Percentiles rank a stretch among this genome's conserved stretches.
Evolutionary conservation across 2,113 vertebrate genomes (phyloP).

Genomic region (Psittacara wagleri): DNA sequence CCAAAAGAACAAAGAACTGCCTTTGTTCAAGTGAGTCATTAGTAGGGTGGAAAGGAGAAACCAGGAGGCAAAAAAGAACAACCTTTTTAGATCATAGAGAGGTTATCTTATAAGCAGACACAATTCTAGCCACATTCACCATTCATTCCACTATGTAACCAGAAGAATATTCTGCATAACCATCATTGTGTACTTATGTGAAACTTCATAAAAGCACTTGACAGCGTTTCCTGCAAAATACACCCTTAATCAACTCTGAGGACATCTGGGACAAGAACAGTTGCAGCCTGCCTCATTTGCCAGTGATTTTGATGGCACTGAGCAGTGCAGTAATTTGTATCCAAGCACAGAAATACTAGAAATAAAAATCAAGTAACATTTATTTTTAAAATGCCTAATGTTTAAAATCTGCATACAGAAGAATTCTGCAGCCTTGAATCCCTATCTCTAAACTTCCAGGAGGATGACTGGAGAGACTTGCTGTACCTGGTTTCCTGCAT

Average conservation of each 20-base stretch:
- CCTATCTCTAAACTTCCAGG: not conserved
- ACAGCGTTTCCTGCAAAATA: not conserved
- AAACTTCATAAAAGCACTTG: not conserved
- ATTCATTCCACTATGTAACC: not conserved
- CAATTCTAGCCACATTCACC: not conserved
- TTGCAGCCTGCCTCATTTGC: not conserved
- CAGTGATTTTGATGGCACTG: not conserved
- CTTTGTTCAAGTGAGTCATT: not conserved
- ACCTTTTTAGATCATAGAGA: not conserved
- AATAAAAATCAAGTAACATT: not conserved
- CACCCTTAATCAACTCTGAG: not conserved
- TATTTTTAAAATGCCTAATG: not conserved
- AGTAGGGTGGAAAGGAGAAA: not conserved
- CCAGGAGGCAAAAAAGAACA: not conserved
- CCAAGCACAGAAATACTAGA: not conserved
- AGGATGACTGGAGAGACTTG: not conserved
- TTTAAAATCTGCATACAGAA: not conserved
- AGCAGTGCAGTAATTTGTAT: not conserved
- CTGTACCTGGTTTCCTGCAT: conserved; percentile 88
- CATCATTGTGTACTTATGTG: not conserved
- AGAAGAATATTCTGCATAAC: not conserved
- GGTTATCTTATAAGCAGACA: not conserved
- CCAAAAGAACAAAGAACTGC: not conserved
- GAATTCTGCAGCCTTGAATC: not conserved
- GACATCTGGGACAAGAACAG: not conserved